Conservation (phyloP, 2,797 vertebrate species). For the Hypotaenidia okinawae region DNA sequence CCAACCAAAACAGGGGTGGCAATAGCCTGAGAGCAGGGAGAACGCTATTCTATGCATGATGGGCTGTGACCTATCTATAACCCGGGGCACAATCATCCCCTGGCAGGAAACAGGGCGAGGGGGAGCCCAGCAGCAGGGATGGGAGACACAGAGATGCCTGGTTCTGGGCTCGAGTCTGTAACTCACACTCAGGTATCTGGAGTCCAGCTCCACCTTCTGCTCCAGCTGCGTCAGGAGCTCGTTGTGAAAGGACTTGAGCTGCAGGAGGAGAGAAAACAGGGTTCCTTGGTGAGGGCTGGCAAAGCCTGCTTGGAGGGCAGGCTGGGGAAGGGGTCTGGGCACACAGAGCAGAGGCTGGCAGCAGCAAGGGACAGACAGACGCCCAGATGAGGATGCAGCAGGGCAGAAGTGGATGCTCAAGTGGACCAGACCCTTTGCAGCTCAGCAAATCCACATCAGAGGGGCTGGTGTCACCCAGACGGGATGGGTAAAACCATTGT, state of each 20-base stretch:
- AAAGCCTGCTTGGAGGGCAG: rapidly evolving
- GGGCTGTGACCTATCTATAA: rapidly evolving
- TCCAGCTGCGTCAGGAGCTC: slow-evolving; percentile 95
- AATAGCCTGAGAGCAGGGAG: rapidly evolving
- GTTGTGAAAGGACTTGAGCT: slow-evolving; percentile 96
- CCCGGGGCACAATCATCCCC: rapidly evolving
- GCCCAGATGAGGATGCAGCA: background rate
- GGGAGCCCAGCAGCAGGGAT: background rate
- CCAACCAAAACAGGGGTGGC: background rate
- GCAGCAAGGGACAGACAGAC: background rate
- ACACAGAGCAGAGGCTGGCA: background rate
- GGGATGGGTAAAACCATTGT: background rate
- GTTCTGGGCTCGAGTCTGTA: background rate
- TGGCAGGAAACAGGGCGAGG: background rate
- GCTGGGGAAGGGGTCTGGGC: background rate
- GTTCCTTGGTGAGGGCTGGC: background rate
- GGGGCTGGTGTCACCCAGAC: background rate
- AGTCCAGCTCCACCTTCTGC: slow-evolving; percentile 98
- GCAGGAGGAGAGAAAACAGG: background rate
- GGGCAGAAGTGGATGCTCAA: background rate
- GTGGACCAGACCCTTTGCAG: background rate
- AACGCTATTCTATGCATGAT: rapidly evolving
- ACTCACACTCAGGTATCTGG: slow-evolving; percentile 95
- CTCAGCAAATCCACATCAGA: background rate
- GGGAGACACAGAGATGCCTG: background rate